Percentiles rank a stretch among this genome's conserved stretches.
phyloP scores from a whole-genome alignment of 2,113 vertebrate genomes.

The Halichoeres trimaculatus region DNA sequence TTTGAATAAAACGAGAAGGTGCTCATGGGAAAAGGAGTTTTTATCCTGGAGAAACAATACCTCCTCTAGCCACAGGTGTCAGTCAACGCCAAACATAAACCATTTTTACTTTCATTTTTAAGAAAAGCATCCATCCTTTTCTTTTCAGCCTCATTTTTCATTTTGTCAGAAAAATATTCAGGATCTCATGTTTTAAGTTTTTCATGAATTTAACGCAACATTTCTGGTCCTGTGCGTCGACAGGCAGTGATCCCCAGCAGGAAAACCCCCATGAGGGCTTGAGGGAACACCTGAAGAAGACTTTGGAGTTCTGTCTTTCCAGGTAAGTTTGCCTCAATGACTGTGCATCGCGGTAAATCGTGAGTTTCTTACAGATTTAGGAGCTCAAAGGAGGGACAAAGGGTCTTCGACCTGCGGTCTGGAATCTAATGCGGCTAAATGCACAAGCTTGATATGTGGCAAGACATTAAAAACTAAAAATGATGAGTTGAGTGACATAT shows the following conservation, averaged over 20 bases:
- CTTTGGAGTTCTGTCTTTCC: conserved; percentile 98
- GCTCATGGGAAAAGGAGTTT: too few relatives aligned
- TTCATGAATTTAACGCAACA: not conserved
- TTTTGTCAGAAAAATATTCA: not conserved
- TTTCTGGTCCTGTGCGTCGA: not conserved
- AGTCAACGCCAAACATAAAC: too few relatives aligned
- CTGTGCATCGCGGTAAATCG: not conserved
- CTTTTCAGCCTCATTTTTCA: not conserved
- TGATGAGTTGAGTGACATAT: too few relatives aligned
- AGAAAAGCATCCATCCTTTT: too few relatives aligned
- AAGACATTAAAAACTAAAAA: too few relatives aligned
- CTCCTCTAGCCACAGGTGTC: too few relatives aligned
- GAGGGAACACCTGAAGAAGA: conserved; percentile 95
- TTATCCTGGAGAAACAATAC: too few relatives aligned
- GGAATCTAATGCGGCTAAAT: too few relatives aligned
- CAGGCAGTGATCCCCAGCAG: conserved; percentile 67
- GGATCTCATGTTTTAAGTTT: not conserved
- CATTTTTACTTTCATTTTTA: not conserved
- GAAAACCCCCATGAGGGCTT: conserved; percentile 86
- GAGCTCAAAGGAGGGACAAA: too few relatives aligned
- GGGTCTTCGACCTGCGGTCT: too few relatives aligned
- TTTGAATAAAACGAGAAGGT: not conserved
- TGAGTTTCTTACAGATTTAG: not conserved
- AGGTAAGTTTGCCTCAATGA: conserved; percentile 80
- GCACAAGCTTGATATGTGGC: too few relatives aligned